A percentile compares a stretch with the other conserved stretches of the same genome.
These are phyloP conservation scores for Andrena dorsata DNA, from an alignment of 2,888 invertebrate species.

Conservation along the genomic window DNA sequence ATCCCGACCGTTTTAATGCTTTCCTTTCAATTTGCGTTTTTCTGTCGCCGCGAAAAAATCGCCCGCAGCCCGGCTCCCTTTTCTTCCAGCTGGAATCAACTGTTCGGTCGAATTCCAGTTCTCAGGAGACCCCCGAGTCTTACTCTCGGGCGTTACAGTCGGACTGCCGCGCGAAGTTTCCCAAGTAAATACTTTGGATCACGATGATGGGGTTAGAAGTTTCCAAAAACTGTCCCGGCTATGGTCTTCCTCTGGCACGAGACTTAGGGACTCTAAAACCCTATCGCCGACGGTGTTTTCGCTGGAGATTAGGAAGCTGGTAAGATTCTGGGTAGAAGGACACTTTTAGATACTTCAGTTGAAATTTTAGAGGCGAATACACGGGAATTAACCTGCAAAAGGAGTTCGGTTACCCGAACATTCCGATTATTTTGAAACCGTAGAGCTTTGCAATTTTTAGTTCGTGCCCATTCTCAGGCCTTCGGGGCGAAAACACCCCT, in stretches of 20 bases:
- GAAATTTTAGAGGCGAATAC: too few relatives aligned
- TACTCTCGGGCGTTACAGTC: background rate
- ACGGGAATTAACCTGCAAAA: too few relatives aligned
- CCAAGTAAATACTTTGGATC: background rate
- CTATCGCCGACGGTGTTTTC: background rate
- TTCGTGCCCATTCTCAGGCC: too few relatives aligned
- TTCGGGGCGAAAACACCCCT: too few relatives aligned
- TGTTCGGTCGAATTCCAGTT: background rate
- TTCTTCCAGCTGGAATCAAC: conserved; percentile 5
- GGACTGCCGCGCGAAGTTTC: background rate
- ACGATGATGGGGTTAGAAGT: too few relatives aligned
- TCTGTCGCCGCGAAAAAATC: background rate
- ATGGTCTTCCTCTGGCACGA: background rate
- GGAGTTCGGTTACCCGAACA: too few relatives aligned
- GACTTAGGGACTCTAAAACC: background rate
- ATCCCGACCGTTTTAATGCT: conserved; percentile 18
- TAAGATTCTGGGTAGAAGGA: too few relatives aligned
- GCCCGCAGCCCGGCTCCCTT: background rate
- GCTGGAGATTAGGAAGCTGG: background rate
- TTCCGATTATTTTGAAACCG: too few relatives aligned
- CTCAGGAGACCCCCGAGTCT: background rate
- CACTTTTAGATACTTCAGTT: too few relatives aligned
- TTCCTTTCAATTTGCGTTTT: conserved; percentile 23
- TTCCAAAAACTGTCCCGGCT: background rate
- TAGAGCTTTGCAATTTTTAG: too few relatives aligned